These are phyloP conservation scores for Cancer borealis DNA, from an alignment of 2,888 invertebrate species.

Conservation along the genomic window DNA sequence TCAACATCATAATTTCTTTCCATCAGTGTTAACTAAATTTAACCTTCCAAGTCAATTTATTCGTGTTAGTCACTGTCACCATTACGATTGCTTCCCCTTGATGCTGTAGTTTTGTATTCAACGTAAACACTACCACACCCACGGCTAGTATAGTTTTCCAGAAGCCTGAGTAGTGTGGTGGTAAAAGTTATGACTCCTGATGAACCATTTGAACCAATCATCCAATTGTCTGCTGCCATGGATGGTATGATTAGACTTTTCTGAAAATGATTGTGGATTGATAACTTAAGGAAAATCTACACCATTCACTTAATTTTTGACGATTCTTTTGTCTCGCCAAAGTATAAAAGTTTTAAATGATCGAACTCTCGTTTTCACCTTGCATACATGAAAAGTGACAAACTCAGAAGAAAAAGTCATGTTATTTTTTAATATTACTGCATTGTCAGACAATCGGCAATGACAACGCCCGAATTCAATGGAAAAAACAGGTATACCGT, in stretches of 20 bases:
- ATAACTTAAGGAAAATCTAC: too few species aligned
- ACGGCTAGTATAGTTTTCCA: neutral
- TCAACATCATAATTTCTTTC: neutral
- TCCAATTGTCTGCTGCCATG: neutral
- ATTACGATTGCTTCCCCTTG: neutral
- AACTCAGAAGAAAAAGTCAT: neutral
- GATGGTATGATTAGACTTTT: too few species aligned
- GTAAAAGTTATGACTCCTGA: neutral
- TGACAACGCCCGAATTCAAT: neutral
- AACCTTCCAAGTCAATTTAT: neutral
- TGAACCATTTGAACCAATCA: neutral
- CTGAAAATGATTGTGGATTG: too few species aligned
- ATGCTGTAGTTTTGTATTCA: neutral
- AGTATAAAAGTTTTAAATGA: neutral
- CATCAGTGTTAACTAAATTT: neutral
- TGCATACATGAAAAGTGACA: neutral
- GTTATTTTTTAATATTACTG: neutral
- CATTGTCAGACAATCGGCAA: neutral
- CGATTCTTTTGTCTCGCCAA: neutral
- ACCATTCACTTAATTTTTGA: too few species aligned
- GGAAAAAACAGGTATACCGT: neutral
- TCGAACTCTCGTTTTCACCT: neutral
- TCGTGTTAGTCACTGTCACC: neutral
- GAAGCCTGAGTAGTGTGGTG: neutral
- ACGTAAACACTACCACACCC: neutral